Base-by-base conservation (phyloP, 2,888 invertebrate species). In the Mythimna albipuncta region DNA sequence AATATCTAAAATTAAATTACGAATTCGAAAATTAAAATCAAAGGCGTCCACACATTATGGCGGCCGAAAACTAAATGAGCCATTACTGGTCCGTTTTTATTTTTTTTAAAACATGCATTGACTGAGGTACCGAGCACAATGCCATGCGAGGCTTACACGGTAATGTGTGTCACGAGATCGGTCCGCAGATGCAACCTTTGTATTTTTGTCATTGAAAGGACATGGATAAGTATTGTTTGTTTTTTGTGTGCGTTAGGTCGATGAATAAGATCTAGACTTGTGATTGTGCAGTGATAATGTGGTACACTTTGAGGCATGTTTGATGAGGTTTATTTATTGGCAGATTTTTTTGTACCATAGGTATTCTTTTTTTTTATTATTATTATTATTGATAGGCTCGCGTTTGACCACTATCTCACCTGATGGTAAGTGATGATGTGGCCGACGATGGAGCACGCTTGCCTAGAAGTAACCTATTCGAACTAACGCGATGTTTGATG, bases 121-220 rank as follows among this genome's bases (percentile, higher is more conserved):
- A 82, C 85, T 82, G 88, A 86, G 86, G 84, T 87, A 82, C 69
- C 81, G 84, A 86, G 89, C 86, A 93, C 93, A 93, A 94, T 93
- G 93, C 85, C 88, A 87, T 79, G 87, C 82, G 84, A 87, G 90
- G 75, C 81, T 88, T 88, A 93, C 90, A 91, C 82, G 90, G 3
- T 72, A 89, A 95, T 92, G 91, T 95, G 79, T 92, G 96, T 95
- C 94, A 94, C 87, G 86, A 86, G 94, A 93, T 88, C 88, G 86
- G 90, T 95, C 92, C 84, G 73, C 81, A 92, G 95, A 94, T 94
- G 92, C 91, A 91, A 91, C 75, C 89, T 89, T 91, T 94, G 88
- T 88, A 71, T 75, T 68, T 47, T 81, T 79, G 82, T 86, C 81
- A 84, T 83, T 72, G 72, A 79, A 81, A 75, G 77, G 64, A 79